A percentile compares a stretch with the other conserved stretches of the same genome.
Conservation (phyloP, 2,113 vertebrate genomes). For the Junco hyemalis region DNA sequence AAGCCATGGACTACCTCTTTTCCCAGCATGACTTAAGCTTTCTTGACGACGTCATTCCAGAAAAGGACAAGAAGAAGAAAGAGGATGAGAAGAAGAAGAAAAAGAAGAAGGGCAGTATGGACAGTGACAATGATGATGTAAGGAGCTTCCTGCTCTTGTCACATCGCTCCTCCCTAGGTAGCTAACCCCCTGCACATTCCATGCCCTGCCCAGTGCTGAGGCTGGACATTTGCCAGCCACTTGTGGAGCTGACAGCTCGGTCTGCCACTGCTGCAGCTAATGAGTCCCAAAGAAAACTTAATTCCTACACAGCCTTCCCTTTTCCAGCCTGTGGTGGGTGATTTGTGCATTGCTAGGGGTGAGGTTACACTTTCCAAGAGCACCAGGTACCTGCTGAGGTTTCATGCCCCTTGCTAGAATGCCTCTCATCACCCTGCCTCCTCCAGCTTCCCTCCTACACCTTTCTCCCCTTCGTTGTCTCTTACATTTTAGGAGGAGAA, state of each 20-base stretch:
- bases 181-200: fast-evolving
- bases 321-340: neutral
- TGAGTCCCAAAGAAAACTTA: neutral
- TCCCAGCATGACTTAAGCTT: conserved; percentile 96
- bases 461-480: neutral
- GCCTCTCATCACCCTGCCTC: neutral
- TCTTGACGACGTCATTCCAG: conserved; percentile 96
- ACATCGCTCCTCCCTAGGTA: neutral
- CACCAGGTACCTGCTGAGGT: neutral
- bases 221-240: neutral
- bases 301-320: neutral
- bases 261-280: neutral
- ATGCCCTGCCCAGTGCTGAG: neutral
- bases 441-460: neutral
- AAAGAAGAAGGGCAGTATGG: conserved; percentile 89
- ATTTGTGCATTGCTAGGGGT: neutral
- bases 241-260: neutral
- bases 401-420: neutral
- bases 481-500: conserved; percentile 14
- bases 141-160: conserved; percentile 59
- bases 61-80: conserved; percentile 99
- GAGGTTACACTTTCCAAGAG: neutral
- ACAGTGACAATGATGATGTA: conserved; percentile 95
- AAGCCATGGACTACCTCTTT: conserved; percentile 96
- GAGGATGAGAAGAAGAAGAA: conserved; percentile 97